These are phyloP conservation scores for Pyrocephalus nanus DNA, from an alignment of 2,797 vertebrate species.

Conservation along the genomic window DNA sequence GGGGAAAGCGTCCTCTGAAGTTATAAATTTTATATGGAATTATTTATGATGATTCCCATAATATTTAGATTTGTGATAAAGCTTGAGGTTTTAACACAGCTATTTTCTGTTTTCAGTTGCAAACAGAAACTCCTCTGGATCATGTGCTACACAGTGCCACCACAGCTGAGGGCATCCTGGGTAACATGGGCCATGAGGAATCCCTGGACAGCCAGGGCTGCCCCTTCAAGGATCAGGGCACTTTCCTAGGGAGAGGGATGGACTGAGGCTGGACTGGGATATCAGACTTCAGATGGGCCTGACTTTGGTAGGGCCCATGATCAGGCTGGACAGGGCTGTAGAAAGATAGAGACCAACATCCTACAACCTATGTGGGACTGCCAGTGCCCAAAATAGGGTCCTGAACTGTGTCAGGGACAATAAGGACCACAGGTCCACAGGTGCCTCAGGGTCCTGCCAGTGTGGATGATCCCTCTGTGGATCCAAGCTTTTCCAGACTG, in stretches of 20 bases:
- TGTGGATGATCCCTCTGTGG: neutral
- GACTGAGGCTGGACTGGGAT: fast-evolving
- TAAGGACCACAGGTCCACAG: neutral
- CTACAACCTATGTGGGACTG: neutral
- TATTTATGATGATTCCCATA: neutral
- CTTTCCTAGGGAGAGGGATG: neutral
- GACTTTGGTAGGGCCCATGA: neutral
- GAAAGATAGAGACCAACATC: neutral
- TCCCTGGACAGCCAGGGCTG: fast-evolving
- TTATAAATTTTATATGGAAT: neutral
- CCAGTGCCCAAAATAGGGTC: neutral
- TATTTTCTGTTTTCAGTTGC: neutral
- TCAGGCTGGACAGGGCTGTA: fast-evolving
- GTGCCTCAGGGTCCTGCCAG: neutral
- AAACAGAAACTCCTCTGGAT: neutral
- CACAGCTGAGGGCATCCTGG: fast-evolving
- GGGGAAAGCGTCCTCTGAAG: fast-evolving
- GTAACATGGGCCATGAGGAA: fast-evolving
- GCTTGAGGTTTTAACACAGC: neutral
- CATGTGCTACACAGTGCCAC: fast-evolving
- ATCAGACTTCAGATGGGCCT: fast-evolving
- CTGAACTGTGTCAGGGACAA: neutral
- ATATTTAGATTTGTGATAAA: neutral
- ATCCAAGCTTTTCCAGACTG: neutral
- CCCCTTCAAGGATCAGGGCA: neutral